phyloP scores from a whole-genome alignment of 2,113 vertebrate genomes.

The Poicephalus gulielmi region DNA sequence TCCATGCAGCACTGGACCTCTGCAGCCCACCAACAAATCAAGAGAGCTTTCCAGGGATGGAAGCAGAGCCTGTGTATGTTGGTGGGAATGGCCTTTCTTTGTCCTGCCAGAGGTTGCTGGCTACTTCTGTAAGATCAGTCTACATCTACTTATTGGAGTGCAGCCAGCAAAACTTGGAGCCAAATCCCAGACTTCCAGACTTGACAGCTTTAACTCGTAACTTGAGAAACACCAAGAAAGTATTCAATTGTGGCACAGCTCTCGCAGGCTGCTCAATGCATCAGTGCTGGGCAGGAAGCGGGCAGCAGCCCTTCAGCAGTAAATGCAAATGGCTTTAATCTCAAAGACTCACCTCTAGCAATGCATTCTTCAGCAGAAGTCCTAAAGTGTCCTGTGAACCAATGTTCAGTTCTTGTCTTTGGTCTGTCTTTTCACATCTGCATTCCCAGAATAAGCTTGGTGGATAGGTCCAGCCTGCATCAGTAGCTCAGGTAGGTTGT shows the following conservation, averaged over 20 bases:
- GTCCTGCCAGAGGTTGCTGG: background rate
- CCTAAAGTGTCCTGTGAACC: accelerated
- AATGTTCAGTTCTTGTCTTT: background rate
- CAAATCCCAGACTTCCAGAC: background rate
- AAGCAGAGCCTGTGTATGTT: background rate
- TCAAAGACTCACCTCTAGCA: background rate
- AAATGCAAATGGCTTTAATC: background rate
- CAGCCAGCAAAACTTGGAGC: background rate
- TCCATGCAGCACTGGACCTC: background rate
- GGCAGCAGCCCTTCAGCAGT: background rate
- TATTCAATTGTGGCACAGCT: background rate
- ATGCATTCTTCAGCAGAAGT: background rate
- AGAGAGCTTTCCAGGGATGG: background rate
- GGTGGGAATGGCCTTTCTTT: background rate
- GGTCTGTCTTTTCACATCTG: background rate
- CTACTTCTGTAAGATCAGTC: background rate
- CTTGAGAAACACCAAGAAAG: background rate
- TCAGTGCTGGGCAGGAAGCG: background rate
- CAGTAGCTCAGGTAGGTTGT: background rate
- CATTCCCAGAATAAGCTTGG: background rate
- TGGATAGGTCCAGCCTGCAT: background rate
- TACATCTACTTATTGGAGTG: background rate
- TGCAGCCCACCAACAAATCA: background rate
- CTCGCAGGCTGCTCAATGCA: background rate
- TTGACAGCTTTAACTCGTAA: conserved; percentile 3